Percentiles rank a stretch among this genome's conserved stretches.
These are phyloP conservation scores for Malthinus flaveolus DNA, from an alignment of 2,888 invertebrate genomes.

Conservation along the genomic window DNA sequence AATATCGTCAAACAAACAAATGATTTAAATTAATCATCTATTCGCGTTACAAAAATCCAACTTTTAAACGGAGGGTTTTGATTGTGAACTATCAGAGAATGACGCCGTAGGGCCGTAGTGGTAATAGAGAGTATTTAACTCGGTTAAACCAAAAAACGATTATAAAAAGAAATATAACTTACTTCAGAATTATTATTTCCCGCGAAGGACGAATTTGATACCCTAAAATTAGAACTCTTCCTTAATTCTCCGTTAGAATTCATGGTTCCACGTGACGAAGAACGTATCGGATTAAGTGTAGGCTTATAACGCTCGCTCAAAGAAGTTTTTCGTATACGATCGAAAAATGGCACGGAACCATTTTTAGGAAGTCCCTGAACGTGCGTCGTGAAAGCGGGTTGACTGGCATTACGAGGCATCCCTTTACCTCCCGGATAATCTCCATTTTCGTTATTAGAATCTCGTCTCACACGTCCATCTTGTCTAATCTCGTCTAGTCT, in stretches of 20 bases:
- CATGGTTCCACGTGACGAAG: constrained; percentile 75
- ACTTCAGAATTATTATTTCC: constrained; percentile 62
- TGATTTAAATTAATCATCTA: too few species aligned
- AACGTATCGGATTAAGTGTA: constrained; percentile 79
- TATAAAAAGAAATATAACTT: constrained; percentile 38
- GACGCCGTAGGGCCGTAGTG: too few species aligned
- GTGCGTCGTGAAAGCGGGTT: constrained; percentile 80
- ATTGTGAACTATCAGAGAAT: too few species aligned
- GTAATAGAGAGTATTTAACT: too few species aligned
- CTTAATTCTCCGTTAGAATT: constrained; percentile 77
- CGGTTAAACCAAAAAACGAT: too few species aligned
- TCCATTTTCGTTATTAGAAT: constrained; percentile 40
- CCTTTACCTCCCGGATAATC: constrained; percentile 23
- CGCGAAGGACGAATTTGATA: constrained; percentile 61
- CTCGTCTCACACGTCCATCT: constrained; percentile 40
- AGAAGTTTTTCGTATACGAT: constrained; percentile 81
- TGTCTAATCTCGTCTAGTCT: constrained; percentile 53
- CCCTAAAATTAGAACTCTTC: constrained; percentile 60
- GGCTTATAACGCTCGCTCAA: constrained; percentile 84
- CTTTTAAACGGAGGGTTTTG: too few species aligned
- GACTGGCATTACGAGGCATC: constrained; percentile 82
- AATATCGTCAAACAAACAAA: too few species aligned
- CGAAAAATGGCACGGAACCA: constrained; percentile 88
- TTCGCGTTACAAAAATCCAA: too few species aligned
- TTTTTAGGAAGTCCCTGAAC: constrained; percentile 80